Conservation (phyloP, 2,797 vertebrate species). For the Phataginus tetradactyla region DNA sequence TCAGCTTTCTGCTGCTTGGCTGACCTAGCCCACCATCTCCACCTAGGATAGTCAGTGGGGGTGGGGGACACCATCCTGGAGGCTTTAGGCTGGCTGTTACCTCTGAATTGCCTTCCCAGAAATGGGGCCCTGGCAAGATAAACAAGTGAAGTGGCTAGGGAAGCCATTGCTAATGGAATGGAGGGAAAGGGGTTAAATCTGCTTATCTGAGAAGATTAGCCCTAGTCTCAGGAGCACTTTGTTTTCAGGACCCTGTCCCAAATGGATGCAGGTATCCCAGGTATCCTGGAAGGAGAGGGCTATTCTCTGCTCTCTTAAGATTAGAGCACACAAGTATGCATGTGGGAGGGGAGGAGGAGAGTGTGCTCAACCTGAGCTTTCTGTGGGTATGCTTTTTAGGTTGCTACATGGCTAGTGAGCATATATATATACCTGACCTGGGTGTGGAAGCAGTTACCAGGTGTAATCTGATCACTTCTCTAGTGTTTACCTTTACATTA, state of each 20-base stretch:
- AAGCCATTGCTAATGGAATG: not conserved
- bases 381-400: slow-evolving; percentile 5
- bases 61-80: not conserved
- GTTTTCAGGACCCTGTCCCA: not conserved
- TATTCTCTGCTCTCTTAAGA: not conserved
- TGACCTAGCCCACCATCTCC: not conserved
- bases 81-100: not conserved
- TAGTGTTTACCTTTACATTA: not conserved
- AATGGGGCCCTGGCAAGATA: not conserved
- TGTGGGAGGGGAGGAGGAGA: not conserved
- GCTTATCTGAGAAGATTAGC: not conserved
- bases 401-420: not conserved
- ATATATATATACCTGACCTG: not conserved
- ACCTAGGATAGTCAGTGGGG: not conserved
- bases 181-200: not conserved
- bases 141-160: not conserved
- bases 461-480: not conserved
- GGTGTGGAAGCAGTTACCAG: not conserved
- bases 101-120: not conserved
- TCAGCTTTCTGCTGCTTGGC: not conserved
- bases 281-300: not conserved
- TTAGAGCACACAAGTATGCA: not conserved
- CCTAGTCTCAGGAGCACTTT: not conserved
- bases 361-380: not conserved
- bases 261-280: not conserved